Conservation (phyloP, 1,140 invertebrate genomes). For the Calephelis nemesis region DNA sequence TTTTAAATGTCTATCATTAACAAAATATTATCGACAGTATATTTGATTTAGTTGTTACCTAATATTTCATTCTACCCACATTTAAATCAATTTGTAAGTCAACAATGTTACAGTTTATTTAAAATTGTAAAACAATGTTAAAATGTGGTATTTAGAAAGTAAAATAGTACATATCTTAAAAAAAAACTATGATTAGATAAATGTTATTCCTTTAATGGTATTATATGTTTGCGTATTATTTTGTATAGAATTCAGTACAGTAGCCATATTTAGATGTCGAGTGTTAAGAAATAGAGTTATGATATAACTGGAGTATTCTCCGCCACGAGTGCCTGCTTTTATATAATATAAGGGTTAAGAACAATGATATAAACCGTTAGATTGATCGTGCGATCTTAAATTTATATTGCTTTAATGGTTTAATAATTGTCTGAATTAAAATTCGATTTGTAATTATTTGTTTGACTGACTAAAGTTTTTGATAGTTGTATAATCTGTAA, state of each 20-base stretch:
- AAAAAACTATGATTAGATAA: background rate
- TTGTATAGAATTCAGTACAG: constrained; percentile 21
- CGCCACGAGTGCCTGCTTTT: constrained; percentile 69
- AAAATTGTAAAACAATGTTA: background rate
- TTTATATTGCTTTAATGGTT: no score
- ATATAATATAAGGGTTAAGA: constrained; percentile 19
- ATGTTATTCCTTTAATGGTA: constrained; percentile 19
- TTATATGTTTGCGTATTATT: constrained; percentile 16
- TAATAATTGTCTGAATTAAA: no score
- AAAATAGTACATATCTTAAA: background rate
- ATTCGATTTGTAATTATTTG: no score
- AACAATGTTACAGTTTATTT: background rate
- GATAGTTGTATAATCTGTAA: no score
- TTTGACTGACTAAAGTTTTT: no score
- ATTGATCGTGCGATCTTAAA: background rate
- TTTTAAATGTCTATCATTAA: no score
- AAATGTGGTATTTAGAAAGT: no score
- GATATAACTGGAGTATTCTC: constrained; percentile 36
- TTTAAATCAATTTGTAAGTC: no score
- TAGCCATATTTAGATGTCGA: constrained; percentile 18
- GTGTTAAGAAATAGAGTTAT: constrained; percentile 18
- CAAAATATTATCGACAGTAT: no score
- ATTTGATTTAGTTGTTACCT: no score
- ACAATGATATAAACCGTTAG: constrained; percentile 3
- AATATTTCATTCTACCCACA: no score